These are phyloP conservation scores for Theretra japonica DNA, from an alignment of 2,888 invertebrate species.

Conservation along the genomic window DNA sequence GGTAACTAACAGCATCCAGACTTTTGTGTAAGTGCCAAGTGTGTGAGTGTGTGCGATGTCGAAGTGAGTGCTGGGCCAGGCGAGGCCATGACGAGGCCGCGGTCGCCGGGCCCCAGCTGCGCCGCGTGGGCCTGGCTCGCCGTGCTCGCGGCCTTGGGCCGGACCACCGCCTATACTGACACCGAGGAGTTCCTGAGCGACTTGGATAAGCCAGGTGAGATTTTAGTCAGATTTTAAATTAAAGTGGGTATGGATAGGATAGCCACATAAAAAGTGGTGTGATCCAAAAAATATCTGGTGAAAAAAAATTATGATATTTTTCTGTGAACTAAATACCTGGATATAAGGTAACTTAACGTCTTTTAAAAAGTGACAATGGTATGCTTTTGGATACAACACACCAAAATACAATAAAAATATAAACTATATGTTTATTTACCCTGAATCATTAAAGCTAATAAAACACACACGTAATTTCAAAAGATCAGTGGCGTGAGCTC, in stretches of 20 bases:
- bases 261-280: background rate
- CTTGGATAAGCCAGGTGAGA: slow-evolving; percentile 86
- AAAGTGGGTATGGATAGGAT: background rate
- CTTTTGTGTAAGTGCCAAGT: slow-evolving; percentile 12
- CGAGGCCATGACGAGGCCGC: slow-evolving; percentile 30
- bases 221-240: background rate
- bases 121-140: slow-evolving; percentile 78
- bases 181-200: slow-evolving; percentile 85
- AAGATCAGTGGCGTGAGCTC: no score
- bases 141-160: slow-evolving; percentile 74
- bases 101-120: slow-evolving; percentile 51
- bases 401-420: no score
- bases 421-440: no score
- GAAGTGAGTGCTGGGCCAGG: slow-evolving; percentile 21
- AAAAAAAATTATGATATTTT: background rate
- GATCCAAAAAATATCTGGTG: background rate
- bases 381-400: no score
- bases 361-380: no score
- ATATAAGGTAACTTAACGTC: no score
- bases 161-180: slow-evolving; percentile 80
- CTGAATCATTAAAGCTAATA: no score
- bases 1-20: slow-evolving; percentile 11
- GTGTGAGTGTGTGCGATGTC: slow-evolving; percentile 26
- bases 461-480: no score
- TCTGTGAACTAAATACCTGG: no score